Percentiles rank a stretch among this genome's conserved stretches.
Evolutionary conservation across 2,888 invertebrate species (phyloP).

Genomic region (Scrobipalpa atriplicella): DNA sequence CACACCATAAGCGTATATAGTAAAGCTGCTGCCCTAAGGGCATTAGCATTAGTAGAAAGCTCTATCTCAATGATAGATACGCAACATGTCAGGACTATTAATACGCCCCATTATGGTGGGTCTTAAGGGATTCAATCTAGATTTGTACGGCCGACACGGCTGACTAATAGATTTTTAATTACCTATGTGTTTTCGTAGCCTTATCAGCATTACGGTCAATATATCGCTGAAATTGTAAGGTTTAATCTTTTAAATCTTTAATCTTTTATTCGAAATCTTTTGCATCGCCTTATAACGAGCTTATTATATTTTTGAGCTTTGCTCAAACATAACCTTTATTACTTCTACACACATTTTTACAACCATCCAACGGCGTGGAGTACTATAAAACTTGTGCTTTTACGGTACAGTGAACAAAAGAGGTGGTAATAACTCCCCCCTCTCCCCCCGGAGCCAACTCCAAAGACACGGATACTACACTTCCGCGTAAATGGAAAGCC

Average conservation of each 20-base stretch:
- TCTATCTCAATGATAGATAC: not conserved
- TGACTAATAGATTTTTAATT: constrained; percentile 21
- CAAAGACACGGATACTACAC: constrained; percentile 61
- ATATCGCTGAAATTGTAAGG: no score
- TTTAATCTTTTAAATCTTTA: no score
- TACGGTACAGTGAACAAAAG: constrained; percentile 66
- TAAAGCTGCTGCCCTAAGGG: no score
- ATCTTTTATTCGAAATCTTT: not conserved
- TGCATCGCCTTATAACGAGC: not conserved
- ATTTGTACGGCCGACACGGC: constrained; percentile 44
- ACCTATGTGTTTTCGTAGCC: not conserved
- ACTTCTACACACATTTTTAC: constrained; percentile 43
- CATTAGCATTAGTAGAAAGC: not conserved
- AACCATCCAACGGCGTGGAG: constrained; percentile 45
- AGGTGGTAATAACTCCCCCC: constrained; percentile 66
- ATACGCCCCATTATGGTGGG: constrained; percentile 46
- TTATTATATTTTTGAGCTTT: constrained; percentile 26
- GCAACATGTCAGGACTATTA: constrained; percentile 34
- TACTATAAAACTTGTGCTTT: constrained; percentile 68
- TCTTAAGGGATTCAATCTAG: constrained; percentile 46
- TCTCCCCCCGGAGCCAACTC: constrained; percentile 47
- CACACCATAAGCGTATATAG: no score
- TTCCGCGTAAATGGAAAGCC: constrained; percentile 39
- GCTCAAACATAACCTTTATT: constrained; percentile 30
- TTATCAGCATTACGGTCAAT: no score